Conservation (phyloP, 2,888 invertebrate species). For the Sinotaia quadrata region DNA sequence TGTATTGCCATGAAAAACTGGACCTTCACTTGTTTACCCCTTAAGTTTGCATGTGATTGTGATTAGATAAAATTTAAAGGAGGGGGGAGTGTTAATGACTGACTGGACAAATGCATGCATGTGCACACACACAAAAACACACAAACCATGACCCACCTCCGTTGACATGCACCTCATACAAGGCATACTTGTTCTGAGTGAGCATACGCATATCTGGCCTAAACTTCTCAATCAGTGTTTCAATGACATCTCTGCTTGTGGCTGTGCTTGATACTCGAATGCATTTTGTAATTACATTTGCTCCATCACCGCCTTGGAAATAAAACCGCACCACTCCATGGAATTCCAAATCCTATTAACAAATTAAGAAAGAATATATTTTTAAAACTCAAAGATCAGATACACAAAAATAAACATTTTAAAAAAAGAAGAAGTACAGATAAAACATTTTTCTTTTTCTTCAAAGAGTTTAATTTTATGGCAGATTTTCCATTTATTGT, state of each 20-base stretch:
- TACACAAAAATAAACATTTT: background rate
- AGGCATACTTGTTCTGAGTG: conserved; percentile 71
- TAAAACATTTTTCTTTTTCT: too few relatives aligned
- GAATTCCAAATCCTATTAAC: conserved; percentile 92
- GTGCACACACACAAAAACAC: background rate
- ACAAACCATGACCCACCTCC: conserved; percentile 74
- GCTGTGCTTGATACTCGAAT: conserved; percentile 98
- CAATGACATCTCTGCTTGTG: conserved; percentile 95
- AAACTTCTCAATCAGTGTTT: conserved; percentile 98
- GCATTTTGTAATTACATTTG: conserved; percentile 99
- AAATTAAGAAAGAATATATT: conserved; percentile 33
- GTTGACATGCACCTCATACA: conserved; percentile 82
- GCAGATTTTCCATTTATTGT: too few relatives aligned
- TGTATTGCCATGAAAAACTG: too few relatives aligned
- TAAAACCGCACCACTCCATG: conserved; percentile 99
- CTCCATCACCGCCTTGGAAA: conserved; percentile 91
- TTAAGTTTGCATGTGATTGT: too few relatives aligned
- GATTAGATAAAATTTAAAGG: too few relatives aligned
- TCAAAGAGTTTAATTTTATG: too few relatives aligned
- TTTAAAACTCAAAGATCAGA: background rate
- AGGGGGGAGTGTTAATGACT: too few relatives aligned
- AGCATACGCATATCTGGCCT: conserved; percentile 99
- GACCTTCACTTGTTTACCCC: too few relatives aligned
- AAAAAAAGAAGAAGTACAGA: too few relatives aligned
- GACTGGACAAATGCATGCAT: too few relatives aligned